Conservation (phyloP, 2,797 vertebrate genomes). For the Melanotaenia boesemani region DNA sequence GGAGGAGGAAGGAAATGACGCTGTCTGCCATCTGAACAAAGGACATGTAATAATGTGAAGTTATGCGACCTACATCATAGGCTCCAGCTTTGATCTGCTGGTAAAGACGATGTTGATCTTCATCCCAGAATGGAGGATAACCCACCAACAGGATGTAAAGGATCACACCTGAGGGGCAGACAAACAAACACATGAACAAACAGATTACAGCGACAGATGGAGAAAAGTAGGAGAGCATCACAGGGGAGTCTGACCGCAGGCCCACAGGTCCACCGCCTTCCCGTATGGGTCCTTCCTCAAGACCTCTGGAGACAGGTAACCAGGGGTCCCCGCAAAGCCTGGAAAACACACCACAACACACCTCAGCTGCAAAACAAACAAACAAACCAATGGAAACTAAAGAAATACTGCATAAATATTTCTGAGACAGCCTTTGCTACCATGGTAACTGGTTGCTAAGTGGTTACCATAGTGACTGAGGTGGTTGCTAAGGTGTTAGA, state of each 20-base stretch:
- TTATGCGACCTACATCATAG: slow-evolving; percentile 90
- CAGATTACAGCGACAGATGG: neutral
- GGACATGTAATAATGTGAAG: neutral
- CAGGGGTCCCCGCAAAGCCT: too few relatives aligned
- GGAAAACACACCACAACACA: too few relatives aligned
- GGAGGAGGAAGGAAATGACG: too few relatives aligned
- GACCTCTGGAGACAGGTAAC: too few relatives aligned
- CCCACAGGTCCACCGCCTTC: too few relatives aligned
- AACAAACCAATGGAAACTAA: too few relatives aligned
- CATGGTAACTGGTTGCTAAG: neutral
- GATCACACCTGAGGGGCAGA: slow-evolving; percentile 91
- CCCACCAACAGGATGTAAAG: slow-evolving; percentile 96
- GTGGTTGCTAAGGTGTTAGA: neutral
- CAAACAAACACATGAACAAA: neutral
- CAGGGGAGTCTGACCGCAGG: slow-evolving; percentile 84
- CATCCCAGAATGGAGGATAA: slow-evolving; percentile 98
- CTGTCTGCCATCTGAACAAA: too few relatives aligned
- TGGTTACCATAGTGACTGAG: neutral
- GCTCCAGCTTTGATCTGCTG: slow-evolving; percentile 99
- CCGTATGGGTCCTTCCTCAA: too few relatives aligned
- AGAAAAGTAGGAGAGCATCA: neutral
- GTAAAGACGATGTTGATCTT: slow-evolving; percentile 97
- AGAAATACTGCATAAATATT: too few relatives aligned
- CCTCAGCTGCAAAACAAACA: too few relatives aligned
- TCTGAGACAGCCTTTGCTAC: neutral